Evolutionary conservation across 2,888 invertebrate genomes (phyloP), one percentile per base, ranked within the genome.

Genomic region (Hedychridium roseum): DNA sequence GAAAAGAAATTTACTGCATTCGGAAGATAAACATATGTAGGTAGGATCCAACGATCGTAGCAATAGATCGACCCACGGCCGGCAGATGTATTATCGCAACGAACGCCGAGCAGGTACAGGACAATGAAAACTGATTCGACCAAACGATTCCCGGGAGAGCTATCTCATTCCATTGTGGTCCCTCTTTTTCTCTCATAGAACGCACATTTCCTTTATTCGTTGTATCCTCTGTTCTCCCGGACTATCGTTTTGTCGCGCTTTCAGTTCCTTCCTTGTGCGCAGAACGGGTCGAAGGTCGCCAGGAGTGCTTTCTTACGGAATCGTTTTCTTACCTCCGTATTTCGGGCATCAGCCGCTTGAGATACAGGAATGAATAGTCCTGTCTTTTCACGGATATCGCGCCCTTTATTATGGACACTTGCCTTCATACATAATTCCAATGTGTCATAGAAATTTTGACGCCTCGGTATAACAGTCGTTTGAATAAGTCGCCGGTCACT

Each of bases 341-440:
- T 28, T 45, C 42, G 28, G 41, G 39, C 39, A 45, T 51, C 51
- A 30, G 39, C 32, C 43, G 18, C 27, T 32, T 15, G 47, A 50
- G 63, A 59, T 54, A 55, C 54, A 38, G 16, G 55, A 45, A 54
- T 54, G 51, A 60, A 49, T 48, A 36, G 34, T 30, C 17, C 30
- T 34, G 31, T 43, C 35, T 27, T 14, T 30, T n/a, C 28, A 7
- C 2, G 12, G 11, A 9, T 48, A 28, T 43, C 30, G 31, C 31
- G 34, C 40, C 30, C 4, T 40, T 34, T 40, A 34, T 28, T 26
- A 9, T 37, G 39, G 39, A 7, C 35, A 17, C 32, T 27, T 36
- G 17, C 21, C 41, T 44, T 70, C 66, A 66, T 70, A 64, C 68
- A 70, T 70, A 66, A 70, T 70, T 68, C 68, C 57, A 58, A 62